Conservation (phyloP, 2,797 vertebrate species). For the Trichosurus vulpecula region DNA sequence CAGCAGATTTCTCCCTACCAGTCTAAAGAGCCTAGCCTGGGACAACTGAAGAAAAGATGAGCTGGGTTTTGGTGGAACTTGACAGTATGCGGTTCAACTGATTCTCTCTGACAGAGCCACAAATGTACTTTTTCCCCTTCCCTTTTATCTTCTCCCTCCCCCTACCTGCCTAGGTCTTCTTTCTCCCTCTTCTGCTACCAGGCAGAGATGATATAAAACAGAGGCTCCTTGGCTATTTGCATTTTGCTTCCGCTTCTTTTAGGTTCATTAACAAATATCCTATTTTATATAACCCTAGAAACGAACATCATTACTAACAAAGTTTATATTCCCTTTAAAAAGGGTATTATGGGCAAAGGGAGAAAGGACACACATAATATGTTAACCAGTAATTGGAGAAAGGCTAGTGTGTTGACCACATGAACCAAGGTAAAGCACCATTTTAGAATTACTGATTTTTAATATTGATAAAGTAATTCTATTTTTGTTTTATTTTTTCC, state of each 20-base stretch:
- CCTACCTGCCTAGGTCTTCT: constrained; percentile 34
- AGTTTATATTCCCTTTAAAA: constrained; percentile 34
- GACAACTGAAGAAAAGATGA: constrained; percentile 53
- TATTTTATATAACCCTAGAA: constrained; percentile 49
- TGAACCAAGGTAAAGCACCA: constrained; percentile 30
- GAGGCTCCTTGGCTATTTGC: constrained; percentile 77
- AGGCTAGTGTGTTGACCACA: neutral
- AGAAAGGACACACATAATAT: neutral
- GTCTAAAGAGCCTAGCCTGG: constrained; percentile 48
- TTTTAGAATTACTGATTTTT: constrained; percentile 75
- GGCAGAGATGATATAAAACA: constrained; percentile 72
- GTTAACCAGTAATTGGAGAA: neutral
- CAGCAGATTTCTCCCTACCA: constrained; percentile 65
- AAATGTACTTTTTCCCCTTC: constrained; percentile 24
- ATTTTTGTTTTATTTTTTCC: constrained; percentile 79
- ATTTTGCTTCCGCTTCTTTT: constrained; percentile 75
- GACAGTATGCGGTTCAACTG: constrained; percentile 35
- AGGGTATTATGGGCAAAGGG: neutral
- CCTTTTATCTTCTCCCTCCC: neutral
- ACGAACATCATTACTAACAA: constrained; percentile 1
- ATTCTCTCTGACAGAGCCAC: constrained; percentile 47
- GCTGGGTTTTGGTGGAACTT: constrained; percentile 52
- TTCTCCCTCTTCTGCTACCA: constrained; percentile 67
- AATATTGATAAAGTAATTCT: constrained; percentile 83
- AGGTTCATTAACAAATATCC: constrained; percentile 54